Base-by-base conservation (phyloP, 2,888 invertebrate genomes). In the Cheilosia soror region DNA sequence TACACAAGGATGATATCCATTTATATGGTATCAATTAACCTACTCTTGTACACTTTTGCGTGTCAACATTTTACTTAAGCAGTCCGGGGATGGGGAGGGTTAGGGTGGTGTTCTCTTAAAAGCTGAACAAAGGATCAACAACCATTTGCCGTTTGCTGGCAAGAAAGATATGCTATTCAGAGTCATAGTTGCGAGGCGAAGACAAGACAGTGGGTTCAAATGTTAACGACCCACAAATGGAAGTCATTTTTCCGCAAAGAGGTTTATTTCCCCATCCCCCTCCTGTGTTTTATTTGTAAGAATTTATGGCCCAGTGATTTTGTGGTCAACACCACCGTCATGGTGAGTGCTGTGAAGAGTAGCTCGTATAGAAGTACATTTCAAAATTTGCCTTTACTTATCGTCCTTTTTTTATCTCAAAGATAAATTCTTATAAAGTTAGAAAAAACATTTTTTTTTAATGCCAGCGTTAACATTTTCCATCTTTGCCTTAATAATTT, bases 171-270 rank as follows among this genome's bases (percentile, higher is more conserved):
- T 29, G 5, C n/a, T 13, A 5, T 31, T 29, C 71, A 11, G 20
- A 31, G 7, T 53, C 9, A 20, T 11, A 31, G 20, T 55, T 27
- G 25, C 4, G n/a, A 29, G 37, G 29, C 62, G 44, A 11, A 6
- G 13, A 15, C 55, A 47, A 20, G 25, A 47, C 53, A 37, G n/a
- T 33, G 63, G 73, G 79, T 84, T 84, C 83, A 84, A 79, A 84
- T 79, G 83, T 65, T 79, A 79, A 84, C 83, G 83, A 79, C 79
- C 75, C 63, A 69, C 68, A 73, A 79, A 75, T 58, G 47, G 25
- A 9, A 31, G 44, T 47, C 20, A 27, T 55, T 69, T 27, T 37
- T 49, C 29, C n/a, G n/a, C 15, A 40, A 42, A 62, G 31, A 29
- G 33, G 62, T 75, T 63, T 62, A 33, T 51, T 40, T 20, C 53